A percentile compares a stretch with the other conserved stretches of the same genome.
phyloP scores from a whole-genome alignment of 2,113 vertebrate species.

The Chaenogobius annularis region DNA sequence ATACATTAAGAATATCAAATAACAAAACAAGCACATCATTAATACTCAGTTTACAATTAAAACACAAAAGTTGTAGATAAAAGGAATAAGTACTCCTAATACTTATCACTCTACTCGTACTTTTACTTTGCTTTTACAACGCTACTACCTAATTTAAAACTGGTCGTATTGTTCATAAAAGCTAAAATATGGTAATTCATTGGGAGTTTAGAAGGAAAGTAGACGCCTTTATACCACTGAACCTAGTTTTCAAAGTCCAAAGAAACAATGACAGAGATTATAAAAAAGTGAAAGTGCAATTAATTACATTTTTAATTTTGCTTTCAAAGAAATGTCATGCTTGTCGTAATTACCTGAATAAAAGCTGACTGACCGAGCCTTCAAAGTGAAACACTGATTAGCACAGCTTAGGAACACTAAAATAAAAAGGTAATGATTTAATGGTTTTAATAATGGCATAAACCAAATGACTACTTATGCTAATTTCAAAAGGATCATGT shows the following conservation, averaged over 20 bases:
- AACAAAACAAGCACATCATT: no score
- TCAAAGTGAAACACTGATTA: neutral
- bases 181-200: neutral
- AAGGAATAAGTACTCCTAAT: no score
- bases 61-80: no score
- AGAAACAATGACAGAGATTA: neutral
- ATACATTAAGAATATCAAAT: no score
- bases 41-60: no score
- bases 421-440: conserved; percentile 1
- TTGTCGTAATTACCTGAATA: conserved; percentile 1
- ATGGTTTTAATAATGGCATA: neutral
- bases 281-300: neutral
- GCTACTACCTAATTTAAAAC: neutral
- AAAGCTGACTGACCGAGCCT: neutral
- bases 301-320: neutral
- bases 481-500: neutral
- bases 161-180: neutral
- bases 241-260: neutral
- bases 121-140: neutral
- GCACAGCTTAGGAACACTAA: neutral
- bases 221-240: neutral
- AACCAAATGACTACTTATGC: neutral
- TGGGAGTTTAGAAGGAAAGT: neutral
- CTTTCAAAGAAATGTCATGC: neutral
- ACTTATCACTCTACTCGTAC: no score